Percentiles rank a stretch among this genome's conserved stretches.
Evolutionary conservation across 2,888 invertebrate species (phyloP).

Genomic region (Apamea anceps): DNA sequence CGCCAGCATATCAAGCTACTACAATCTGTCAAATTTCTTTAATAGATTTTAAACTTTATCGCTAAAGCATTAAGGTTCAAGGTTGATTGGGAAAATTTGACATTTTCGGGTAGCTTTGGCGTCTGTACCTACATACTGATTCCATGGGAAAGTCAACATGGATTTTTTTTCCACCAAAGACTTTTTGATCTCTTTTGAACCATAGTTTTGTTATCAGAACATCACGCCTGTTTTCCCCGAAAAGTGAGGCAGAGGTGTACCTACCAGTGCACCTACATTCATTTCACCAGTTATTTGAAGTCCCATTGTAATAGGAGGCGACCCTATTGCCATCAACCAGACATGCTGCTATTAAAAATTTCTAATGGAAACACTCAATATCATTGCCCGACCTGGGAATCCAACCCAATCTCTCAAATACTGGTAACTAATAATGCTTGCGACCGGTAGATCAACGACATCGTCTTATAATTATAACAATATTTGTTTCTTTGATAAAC

Average conservation of each 20-base stretch:
- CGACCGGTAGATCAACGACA: too few species aligned
- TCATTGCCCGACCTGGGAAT: background rate
- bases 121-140: too few species aligned
- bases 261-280: background rate
- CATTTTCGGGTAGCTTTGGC: too few species aligned
- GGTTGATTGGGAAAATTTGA: too few species aligned
- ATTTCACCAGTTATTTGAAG: background rate
- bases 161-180: background rate
- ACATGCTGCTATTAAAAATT: background rate
- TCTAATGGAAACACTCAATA: background rate
- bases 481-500: background rate
- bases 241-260: background rate
- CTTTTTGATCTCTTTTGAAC: background rate
- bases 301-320: background rate
- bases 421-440: background rate
- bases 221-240: background rate
- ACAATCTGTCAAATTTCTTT: too few species aligned
- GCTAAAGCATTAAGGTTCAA: too few species aligned
- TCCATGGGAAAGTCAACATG: background rate
- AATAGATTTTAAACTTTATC: too few species aligned
- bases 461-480: background rate
- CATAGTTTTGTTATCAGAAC: background rate
- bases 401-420: background rate
- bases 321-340: background rate
- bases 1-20: too few species aligned